phyloP scores from a whole-genome alignment of 2,888 invertebrate species.

The Cheiracanthium punctorium region DNA sequence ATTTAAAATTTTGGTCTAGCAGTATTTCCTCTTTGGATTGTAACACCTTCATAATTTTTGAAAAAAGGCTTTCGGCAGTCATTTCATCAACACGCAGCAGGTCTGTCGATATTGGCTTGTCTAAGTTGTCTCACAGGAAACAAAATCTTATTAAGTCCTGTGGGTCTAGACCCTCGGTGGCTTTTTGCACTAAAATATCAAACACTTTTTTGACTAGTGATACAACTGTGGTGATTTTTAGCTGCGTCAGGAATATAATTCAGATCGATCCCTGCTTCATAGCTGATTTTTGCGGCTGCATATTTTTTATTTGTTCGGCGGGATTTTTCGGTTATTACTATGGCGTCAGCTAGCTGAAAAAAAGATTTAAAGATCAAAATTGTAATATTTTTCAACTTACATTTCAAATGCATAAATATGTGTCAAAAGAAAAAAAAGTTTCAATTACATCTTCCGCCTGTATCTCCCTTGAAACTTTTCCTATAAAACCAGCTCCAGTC shows the following conservation, averaged over 20 bases:
- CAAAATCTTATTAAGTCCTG: neutral
- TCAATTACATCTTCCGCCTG: too few relatives aligned
- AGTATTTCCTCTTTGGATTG: neutral
- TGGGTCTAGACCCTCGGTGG: neutral
- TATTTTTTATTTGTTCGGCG: neutral
- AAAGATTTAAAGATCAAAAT: neutral
- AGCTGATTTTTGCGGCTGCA: neutral
- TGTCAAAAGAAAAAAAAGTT: too few relatives aligned
- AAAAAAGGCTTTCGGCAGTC: neutral
- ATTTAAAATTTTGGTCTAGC: neutral
- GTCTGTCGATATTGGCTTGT: slow-evolving; percentile 13
- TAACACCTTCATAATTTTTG: neutral
- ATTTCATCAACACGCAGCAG: neutral
- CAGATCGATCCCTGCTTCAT: neutral
- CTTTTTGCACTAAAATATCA: neutral
- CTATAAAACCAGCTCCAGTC: too few relatives aligned
- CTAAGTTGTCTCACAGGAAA: neutral
- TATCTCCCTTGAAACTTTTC: too few relatives aligned
- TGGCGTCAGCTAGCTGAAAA: neutral
- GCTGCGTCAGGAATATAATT: neutral
- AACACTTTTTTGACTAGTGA: neutral
- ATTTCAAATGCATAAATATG: too few relatives aligned
- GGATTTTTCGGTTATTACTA: neutral
- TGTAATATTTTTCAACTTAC: too few relatives aligned
- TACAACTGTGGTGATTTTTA: too few relatives aligned